These are phyloP conservation scores for Pterocles orientalis DNA, from an alignment of 2,113 vertebrate species.

Conservation along the genomic window DNA sequence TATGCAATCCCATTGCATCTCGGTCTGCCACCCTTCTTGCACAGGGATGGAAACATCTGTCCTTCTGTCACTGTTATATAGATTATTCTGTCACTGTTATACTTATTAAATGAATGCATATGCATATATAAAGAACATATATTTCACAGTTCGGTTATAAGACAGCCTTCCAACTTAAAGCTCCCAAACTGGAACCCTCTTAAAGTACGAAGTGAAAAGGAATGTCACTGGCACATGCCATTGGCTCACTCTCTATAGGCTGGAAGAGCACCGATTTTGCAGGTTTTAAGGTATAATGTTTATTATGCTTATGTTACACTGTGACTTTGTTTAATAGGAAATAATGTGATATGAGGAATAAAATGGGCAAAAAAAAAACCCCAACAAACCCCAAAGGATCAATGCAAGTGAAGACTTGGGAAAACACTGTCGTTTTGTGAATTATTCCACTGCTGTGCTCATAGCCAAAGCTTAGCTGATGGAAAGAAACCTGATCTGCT, in stretches of 20 bases:
- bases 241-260: not conserved
- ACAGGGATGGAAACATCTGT: not conserved
- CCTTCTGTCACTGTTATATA: not conserved
- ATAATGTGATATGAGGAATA: not conserved
- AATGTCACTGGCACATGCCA: not conserved
- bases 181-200: not conserved
- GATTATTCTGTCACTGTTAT: not conserved
- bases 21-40: not conserved
- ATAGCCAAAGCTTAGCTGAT: not conserved
- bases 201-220: not conserved
- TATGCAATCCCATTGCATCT: not conserved
- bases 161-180: not conserved
- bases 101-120: not conserved
- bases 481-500: not conserved
- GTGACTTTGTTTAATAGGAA: slow-evolving; percentile 15
- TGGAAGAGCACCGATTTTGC: not conserved
- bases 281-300: not conserved
- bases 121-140: not conserved
- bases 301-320: slow-evolving; percentile 9
- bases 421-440: slow-evolving; percentile 19
- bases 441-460: not conserved
- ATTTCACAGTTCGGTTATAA: not conserved
- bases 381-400: not conserved
- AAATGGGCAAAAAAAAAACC: not conserved
- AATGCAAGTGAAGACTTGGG: not conserved